A percentile compares a stretch with the other conserved stretches of the same genome.
These are phyloP conservation scores for Mystacornis crossleyi DNA, from an alignment of 2,113 vertebrate species.

Conservation along the genomic window DNA sequence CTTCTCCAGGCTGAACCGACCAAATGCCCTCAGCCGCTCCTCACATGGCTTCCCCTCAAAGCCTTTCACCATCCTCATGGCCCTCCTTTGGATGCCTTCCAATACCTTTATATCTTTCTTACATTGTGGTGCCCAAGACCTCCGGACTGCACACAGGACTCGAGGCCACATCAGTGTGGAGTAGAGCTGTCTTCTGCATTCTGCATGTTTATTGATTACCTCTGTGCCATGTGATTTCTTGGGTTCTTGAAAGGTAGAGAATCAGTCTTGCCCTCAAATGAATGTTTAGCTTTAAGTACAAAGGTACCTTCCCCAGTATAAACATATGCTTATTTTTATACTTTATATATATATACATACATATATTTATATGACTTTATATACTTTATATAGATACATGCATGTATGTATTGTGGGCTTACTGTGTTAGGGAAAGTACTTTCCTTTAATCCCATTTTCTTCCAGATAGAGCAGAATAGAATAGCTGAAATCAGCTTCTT, in stretches of 20 bases:
- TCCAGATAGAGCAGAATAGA: not conserved
- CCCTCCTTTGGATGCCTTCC: not conserved
- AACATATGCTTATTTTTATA: not conserved
- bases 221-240: not conserved
- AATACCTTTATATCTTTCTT: not conserved
- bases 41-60: fast-evolving
- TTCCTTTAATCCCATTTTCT: not conserved
- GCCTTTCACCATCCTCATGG: no score
- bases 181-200: not conserved
- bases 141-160: not conserved
- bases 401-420: not conserved
- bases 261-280: not conserved
- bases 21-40: fast-evolving
- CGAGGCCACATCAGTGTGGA: not conserved
- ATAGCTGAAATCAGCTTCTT: not conserved
- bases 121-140: not conserved
- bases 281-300: not conserved
- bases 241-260: not conserved
- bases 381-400: no score
- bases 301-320: not conserved
- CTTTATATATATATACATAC: no score
- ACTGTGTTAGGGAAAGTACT: not conserved
- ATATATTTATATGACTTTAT: no score
- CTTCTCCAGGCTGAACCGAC: not conserved
- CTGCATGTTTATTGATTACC: not conserved